Evolutionary conservation across 2,797 vertebrate species (phyloP), one percentile per base, ranked within the genome.

Genomic region (Anabacerthia variegaticeps): DNA sequence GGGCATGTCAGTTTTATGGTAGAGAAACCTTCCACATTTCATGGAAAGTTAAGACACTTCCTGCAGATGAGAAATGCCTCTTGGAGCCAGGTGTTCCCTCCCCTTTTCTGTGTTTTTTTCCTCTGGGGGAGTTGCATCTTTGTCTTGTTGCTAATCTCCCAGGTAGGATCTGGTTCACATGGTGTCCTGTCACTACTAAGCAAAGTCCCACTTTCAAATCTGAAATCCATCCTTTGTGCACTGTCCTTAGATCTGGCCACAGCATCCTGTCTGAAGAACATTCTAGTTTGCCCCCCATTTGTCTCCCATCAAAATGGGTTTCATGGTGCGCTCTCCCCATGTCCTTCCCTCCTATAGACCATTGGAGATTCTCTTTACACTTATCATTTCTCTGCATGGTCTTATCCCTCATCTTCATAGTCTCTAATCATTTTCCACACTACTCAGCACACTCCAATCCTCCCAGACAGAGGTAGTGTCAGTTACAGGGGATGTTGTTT

Each of bases 191-290:
- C 61, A 24, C 52, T 18, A 1, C 12, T 19, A 21, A 80, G 21
- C 30, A 56, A 89, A 82, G 19, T 26, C 21, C 5, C 30, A 14
- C 6, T 72, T 9, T 80, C 52, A n/a, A 30, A 11, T 48, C 18
- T 48, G 51, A 44, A 26, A 37, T 74, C 32, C 28, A 18, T 72
- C 22, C 54, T 66, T 61, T 72, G 24, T 49, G 5, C 2, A 0
- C 11, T 52, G 16, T n/a, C 44, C 61, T 67, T 49, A 48, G 18
- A 43, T 28, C 21, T 20, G 9, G 23, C 52, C 78, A 41, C 71
- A 51, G 14, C 48, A 34, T 32, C 26, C n/a, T 4, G 3, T 16
- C 44, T 0, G 0, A 52, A 58, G 58, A 32, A 20, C 6, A 8
- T 66, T 61, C 30, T 71, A 43, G 18, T 20, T 51, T 76, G 32